Base-by-base conservation (phyloP, 2,888 invertebrate genomes). In the Cyrtodaria siliqua region DNA sequence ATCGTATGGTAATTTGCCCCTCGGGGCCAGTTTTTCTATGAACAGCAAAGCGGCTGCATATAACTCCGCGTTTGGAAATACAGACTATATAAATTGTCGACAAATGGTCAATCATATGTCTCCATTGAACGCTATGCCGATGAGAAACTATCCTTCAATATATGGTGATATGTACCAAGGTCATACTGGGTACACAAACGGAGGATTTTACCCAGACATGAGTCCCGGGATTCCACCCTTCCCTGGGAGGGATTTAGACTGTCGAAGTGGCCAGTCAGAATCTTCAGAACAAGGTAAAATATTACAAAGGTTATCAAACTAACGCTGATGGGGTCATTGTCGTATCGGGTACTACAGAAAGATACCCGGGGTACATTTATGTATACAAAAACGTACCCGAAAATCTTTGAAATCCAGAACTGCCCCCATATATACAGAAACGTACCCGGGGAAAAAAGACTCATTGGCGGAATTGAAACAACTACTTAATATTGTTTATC, bases 161-260 rank as follows among this genome's bases (percentile, higher is more conserved):
- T 90, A 90, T 69, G 88, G 89, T 18, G 90, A 90, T 68, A 87
- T 90, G 85, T 90, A 90, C 75, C 88, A 89, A 68, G 87, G 88
- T 14, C 90, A 90, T 68, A 84, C 88, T 12, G 84, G 88, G 44
- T 90, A 90, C 63, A 79, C 89, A 27, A 89, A 89, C 72, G 88
- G 90, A n/a, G 87, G 88, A 55, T 89, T 89, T 79, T 90, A 89
- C 76, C 84, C 89, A 33, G 90, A 90, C 66, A 89, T 90, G 86
- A 75, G 87, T 2, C 85, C 88, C n/a, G 89, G 89, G 40, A 83
- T 89, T 40, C 89, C 89, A 26, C 88, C 89, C 14, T 82, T 90
- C 63, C 86, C 89, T 0, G 89, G 89, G 6, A 57, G 90, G 55
- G 90, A 90, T n/a, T 83, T 89, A 53, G 88, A 88, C 61, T 90